A percentile compares a stretch with the other conserved stretches of the same genome.
Conservation (phyloP, 2,797 vertebrate genomes). For the Oreochromis mossambicus region DNA sequence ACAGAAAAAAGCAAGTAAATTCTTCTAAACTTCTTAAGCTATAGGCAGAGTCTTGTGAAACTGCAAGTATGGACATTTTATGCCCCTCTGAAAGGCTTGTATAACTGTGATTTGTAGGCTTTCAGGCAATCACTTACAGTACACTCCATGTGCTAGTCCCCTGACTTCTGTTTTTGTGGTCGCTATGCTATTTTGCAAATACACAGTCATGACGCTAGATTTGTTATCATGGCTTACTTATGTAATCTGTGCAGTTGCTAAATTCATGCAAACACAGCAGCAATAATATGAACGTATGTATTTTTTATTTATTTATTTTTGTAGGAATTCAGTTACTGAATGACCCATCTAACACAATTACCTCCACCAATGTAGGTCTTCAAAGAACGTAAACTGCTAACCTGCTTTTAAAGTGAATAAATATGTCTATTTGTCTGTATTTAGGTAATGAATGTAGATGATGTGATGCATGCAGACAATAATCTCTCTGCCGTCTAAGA, state of each 20-base stretch:
- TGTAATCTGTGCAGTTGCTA: not conserved
- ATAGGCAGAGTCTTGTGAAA: constrained; percentile 1
- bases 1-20: constrained; percentile 43
- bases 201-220: not conserved
- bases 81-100: not conserved
- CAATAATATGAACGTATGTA: not conserved
- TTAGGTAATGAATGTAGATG: not conserved
- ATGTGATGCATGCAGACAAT: constrained; percentile 52
- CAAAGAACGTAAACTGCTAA: fast-evolving
- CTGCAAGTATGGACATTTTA: not conserved
- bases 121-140: not conserved
- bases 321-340: not conserved
- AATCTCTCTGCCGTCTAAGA: not conserved
- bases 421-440: not conserved
- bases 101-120: not conserved
- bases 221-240: not conserved
- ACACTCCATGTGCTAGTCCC: not conserved
- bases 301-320: not conserved
- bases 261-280: not conserved
- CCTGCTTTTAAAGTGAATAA: not conserved
- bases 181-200: not conserved
- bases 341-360: not conserved
- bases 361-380: constrained; percentile 2
- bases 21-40: not conserved
- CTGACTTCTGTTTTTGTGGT: not conserved